Evolutionary conservation across 2,797 vertebrate genomes (phyloP).

Genomic region (Glossophaga mutica): DNA sequence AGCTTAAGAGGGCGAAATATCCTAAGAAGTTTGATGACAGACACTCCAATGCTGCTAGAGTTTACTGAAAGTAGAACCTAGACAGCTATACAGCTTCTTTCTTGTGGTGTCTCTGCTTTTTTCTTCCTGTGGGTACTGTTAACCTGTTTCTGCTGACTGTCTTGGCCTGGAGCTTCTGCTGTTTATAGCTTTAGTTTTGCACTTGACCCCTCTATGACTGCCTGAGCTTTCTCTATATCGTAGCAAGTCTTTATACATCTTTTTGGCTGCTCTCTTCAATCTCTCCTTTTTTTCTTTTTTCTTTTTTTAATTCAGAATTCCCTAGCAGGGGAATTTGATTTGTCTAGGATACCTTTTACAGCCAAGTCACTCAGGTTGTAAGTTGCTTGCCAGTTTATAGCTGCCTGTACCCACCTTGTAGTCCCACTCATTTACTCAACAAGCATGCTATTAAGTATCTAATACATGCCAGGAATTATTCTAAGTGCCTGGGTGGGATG

Average conservation of each 20-base stretch:
- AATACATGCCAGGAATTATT: not conserved
- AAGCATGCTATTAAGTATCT: not conserved
- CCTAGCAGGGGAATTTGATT: not conserved
- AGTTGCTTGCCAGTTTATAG: not conserved
- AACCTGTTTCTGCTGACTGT: not conserved
- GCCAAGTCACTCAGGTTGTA: not conserved
- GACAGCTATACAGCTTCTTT: not conserved
- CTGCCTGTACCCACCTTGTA: not conserved
- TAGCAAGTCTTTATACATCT: not conserved
- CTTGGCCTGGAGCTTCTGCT: not conserved
- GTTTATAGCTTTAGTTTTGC: not conserved
- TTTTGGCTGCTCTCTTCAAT: not conserved
- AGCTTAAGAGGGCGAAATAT: not conserved
- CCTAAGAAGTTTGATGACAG: not conserved
- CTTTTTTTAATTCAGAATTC: not conserved
- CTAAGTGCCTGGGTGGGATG: not conserved
- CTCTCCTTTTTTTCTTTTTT: not conserved
- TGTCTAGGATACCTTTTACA: not conserved
- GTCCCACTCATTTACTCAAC: not conserved
- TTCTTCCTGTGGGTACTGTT: not conserved
- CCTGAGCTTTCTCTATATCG: not conserved
- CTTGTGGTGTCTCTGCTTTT: not conserved
- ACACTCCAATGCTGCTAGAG: not conserved
- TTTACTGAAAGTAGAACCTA: not conserved
- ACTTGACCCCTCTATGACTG: not conserved